phyloP scores from a whole-genome alignment of 2,888 invertebrate species.

The Chesias legatella region DNA sequence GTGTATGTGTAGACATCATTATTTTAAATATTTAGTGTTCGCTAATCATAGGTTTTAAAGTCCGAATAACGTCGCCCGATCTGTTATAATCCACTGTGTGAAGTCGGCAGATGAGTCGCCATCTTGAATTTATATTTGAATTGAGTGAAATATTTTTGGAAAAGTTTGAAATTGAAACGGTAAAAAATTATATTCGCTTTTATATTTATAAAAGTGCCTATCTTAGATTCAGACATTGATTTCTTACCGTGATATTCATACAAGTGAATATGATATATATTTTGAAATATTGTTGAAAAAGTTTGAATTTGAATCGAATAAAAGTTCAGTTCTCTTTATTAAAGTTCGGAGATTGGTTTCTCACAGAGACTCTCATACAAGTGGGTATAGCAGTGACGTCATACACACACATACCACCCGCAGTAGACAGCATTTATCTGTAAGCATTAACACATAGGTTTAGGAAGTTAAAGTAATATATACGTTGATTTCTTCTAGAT shows the following conservation, averaged over 20 bases:
- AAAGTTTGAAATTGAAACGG: too few relatives aligned
- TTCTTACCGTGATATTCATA: too few relatives aligned
- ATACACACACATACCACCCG: constrained; percentile 46
- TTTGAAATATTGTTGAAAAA: too few relatives aligned
- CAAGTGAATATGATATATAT: too few relatives aligned
- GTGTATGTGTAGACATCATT: constrained; percentile 57
- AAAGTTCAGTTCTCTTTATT: too few relatives aligned
- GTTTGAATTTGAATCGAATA: too few relatives aligned
- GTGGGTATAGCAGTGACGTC: constrained; percentile 22
- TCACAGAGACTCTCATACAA: background rate
- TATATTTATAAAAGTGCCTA: too few relatives aligned
- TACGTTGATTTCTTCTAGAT: constrained; percentile 75
- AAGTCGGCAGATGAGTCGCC: background rate
- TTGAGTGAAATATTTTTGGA: too few relatives aligned
- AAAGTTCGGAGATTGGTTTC: too few relatives aligned
- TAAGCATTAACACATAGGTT: constrained; percentile 70
- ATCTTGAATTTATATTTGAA: too few relatives aligned
- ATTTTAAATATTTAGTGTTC: constrained; percentile 52
- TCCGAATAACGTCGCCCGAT: constrained; percentile 25
- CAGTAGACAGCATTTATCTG: constrained; percentile 73
- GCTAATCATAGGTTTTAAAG: constrained; percentile 37
- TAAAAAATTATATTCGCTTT: too few relatives aligned
- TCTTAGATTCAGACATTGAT: too few relatives aligned
- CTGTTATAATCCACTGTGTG: constrained; percentile 40
- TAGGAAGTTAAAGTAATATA: constrained; percentile 79